Evolutionary conservation across 2,113 vertebrate species (phyloP).

Genomic region (Lamprotornis superbus): DNA sequence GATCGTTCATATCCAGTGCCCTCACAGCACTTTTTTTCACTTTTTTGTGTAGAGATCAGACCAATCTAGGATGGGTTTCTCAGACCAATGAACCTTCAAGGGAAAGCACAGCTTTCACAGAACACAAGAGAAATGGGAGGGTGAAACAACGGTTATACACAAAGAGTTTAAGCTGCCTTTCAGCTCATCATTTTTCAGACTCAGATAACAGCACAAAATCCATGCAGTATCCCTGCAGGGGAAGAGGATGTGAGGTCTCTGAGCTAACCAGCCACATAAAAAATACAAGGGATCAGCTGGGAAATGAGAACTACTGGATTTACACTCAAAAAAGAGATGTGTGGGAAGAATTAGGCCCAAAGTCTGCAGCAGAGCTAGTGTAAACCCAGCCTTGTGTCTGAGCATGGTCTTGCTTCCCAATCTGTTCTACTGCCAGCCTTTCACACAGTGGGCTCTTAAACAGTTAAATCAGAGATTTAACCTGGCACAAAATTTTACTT

Average conservation of each 20-base stretch:
- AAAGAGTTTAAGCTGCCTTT: slow-evolving; percentile 13
- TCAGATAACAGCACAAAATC: neutral
- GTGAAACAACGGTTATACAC: neutral
- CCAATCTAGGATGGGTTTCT: neutral
- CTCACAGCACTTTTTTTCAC: neutral
- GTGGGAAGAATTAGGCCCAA: neutral
- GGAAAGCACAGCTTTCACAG: neutral
- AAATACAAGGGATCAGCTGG: neutral
- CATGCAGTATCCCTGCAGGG: fast-evolving
- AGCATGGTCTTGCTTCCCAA: neutral
- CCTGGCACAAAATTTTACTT: neutral
- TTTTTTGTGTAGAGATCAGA: neutral
- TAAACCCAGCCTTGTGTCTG: neutral
- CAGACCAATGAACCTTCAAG: neutral
- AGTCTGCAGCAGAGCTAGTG: neutral
- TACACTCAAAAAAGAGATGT: neutral
- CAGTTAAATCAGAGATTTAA: slow-evolving; percentile 24
- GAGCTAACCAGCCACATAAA: neutral
- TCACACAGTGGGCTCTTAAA: neutral
- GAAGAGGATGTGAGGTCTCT: neutral
- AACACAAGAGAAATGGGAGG: neutral
- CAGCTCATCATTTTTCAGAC: neutral
- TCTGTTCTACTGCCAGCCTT: neutral
- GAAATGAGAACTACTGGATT: neutral
- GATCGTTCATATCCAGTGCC: neutral